Conservation (phyloP, 92 coral and sea anemone species). For the Phenganax subtilis region DNA sequence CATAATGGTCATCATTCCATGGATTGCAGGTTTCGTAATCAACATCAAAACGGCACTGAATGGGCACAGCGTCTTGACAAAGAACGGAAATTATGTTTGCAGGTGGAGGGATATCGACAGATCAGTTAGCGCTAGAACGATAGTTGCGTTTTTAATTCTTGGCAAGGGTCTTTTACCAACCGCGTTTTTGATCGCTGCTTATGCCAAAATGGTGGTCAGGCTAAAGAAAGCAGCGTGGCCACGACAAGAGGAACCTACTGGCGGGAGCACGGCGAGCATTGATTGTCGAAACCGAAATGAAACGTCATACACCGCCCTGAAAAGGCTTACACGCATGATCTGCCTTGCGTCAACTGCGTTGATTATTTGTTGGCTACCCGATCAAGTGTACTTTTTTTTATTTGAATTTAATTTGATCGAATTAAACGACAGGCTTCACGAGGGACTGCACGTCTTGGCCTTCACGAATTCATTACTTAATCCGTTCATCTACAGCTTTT, state of each 20-base stretch:
- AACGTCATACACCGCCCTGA: background rate
- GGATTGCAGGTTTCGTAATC: constrained; percentile 49
- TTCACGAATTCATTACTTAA: background rate
- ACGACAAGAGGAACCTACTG: background rate
- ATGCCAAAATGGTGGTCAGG: background rate
- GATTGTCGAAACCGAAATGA: background rate
- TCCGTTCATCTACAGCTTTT: background rate
- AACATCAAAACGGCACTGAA: constrained; percentile 12
- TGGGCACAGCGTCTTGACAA: background rate
- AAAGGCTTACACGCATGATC: background rate
- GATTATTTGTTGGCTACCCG: too few species aligned
- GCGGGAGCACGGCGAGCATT: background rate
- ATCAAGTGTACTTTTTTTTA: too few species aligned
- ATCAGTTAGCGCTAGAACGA: background rate
- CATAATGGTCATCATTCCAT: constrained; percentile 41
- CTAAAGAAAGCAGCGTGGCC: background rate
- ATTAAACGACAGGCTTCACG: too few species aligned
- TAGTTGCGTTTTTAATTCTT: background rate
- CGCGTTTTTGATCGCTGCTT: background rate
- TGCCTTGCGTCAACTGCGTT: background rate
- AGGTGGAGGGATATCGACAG: background rate
- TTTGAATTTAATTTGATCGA: too few species aligned
- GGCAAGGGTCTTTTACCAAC: background rate
- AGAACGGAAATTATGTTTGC: constrained; percentile 7
- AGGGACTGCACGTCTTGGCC: too few species aligned